phyloP scores from a whole-genome alignment of 2,888 invertebrate species.

The Zelleria hepariella region DNA sequence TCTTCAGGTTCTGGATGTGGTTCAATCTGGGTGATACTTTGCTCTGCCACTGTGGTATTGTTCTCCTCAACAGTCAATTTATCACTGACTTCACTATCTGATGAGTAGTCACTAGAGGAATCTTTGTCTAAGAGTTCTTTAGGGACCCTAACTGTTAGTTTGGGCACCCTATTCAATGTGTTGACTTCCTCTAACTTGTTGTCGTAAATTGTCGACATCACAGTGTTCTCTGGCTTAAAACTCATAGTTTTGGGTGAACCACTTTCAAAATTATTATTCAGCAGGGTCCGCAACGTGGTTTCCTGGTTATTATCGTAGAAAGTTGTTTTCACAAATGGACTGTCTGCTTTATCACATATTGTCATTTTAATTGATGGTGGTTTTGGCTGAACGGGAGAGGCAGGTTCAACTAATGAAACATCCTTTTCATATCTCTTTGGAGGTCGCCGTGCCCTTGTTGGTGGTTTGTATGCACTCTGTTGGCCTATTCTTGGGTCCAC shows the following conservation, averaged over 20 bases:
- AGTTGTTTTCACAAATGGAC: conserved; percentile 61
- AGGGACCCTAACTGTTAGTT: conserved; percentile 77
- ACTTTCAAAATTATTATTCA: conserved; percentile 54
- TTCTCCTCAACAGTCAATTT: conserved; percentile 73
- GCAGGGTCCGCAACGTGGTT: conserved; percentile 43
- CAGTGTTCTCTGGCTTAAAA: conserved; percentile 44
- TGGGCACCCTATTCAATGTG: conserved; percentile 74
- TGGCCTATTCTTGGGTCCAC: conserved; percentile 61
- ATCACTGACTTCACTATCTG: conserved; percentile 74
- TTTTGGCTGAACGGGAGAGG: conserved; percentile 23
- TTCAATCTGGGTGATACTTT: conserved; percentile 14
- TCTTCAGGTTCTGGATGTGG: conserved; percentile 9
- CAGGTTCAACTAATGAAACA: conserved; percentile 22
- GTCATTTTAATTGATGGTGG: conserved; percentile 63
- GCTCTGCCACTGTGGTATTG: conserved; percentile 29
- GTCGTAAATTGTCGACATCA: conserved; percentile 64
- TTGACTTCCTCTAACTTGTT: conserved; percentile 56
- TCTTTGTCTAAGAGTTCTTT: conserved; percentile 71
- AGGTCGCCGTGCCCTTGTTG: conserved; percentile 47
- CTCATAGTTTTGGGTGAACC: conserved; percentile 31
- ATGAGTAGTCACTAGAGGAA: conserved; percentile 66
- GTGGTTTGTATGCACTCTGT: conserved; percentile 49
- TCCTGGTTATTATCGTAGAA: conserved; percentile 56
- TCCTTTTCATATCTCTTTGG: conserved; percentile 58
- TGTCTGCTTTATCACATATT: conserved; percentile 64